phyloP scores from a whole-genome alignment of 2,113 vertebrate species.

The Zosterops japonicus region DNA sequence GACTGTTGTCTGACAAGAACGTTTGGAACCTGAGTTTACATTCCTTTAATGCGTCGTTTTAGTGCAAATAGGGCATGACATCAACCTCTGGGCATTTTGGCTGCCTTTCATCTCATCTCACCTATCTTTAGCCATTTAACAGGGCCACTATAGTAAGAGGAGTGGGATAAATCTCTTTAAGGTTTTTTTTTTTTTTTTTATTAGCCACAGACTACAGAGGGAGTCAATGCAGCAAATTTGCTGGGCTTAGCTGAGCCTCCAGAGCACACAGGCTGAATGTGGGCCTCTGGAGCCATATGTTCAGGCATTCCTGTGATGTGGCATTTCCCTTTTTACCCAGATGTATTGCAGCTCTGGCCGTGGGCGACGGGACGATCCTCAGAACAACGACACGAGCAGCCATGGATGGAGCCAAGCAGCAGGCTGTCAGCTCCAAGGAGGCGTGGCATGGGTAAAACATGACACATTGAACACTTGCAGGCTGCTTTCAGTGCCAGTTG shows the following conservation, averaged over 20 bases:
- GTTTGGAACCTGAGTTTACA: not conserved
- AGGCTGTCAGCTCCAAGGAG: constrained; percentile 83
- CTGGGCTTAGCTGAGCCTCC: not conserved
- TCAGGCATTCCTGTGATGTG: not conserved
- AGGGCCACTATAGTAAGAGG: not conserved
- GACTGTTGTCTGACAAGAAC: not conserved
- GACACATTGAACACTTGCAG: not conserved
- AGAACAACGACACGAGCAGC: constrained; percentile 69
- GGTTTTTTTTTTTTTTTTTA: not conserved
- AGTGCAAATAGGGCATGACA: constrained; percentile 1
- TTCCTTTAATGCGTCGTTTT: not conserved
- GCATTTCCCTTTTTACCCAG: constrained; percentile 62
- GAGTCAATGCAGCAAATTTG: not conserved
- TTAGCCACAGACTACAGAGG: not conserved
- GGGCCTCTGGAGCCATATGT: not conserved
- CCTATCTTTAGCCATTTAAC: constrained; percentile 11
- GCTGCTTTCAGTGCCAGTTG: not conserved
- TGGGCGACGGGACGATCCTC: constrained; percentile 74
- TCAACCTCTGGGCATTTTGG: constrained; percentile 6
- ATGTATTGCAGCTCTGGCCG: constrained; percentile 70
- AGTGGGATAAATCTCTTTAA: not conserved
- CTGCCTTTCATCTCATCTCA: not conserved
- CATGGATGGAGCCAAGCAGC: constrained; percentile 83
- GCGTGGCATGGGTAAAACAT: constrained; percentile 88
- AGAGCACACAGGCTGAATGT: not conserved